Percentiles rank a stretch among this genome's conserved stretches.
phyloP scores from a whole-genome alignment of 2,888 invertebrate genomes.

The Acanthopleura granulata region DNA sequence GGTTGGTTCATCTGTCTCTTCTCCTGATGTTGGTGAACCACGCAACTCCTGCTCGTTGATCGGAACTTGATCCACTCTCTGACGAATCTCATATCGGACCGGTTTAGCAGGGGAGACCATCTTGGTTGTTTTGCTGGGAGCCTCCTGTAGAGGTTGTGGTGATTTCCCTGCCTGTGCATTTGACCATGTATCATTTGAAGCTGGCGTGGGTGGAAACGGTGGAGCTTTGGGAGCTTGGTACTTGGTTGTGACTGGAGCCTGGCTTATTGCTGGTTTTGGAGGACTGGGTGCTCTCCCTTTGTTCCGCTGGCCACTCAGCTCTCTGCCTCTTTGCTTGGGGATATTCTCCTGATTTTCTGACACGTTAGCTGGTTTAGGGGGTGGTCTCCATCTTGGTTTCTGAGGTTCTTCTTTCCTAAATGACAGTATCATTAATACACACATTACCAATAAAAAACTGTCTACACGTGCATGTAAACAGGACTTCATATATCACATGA shows the following conservation, averaged over 20 bases:
- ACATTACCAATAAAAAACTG: neutral
- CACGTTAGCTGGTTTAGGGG: conserved; percentile 33
- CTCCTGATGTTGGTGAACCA: conserved; percentile 29
- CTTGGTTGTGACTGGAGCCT: conserved; percentile 31
- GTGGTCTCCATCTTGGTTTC: conserved; percentile 62
- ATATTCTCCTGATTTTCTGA: conserved; percentile 17
- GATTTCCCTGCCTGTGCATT: neutral
- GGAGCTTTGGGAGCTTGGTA: conserved; percentile 31
- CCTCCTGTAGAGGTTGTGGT: neutral
- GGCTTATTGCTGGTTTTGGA: neutral
- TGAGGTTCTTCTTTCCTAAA: conserved; percentile 56
- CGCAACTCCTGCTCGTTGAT: conserved; percentile 37
- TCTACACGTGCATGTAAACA: neutral
- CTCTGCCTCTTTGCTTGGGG: neutral
- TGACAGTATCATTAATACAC: neutral
- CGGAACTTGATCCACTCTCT: conserved; percentile 24
- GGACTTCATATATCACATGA: no score
- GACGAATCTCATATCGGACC: neutral
- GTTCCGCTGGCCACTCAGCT: neutral
- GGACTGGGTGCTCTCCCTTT: conserved; percentile 11
- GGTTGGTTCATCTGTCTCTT: conserved; percentile 45
- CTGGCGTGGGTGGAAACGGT: conserved; percentile 28
- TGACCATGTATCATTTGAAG: neutral
- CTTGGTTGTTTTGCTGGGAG: neutral
- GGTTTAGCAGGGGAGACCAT: conserved; percentile 26